Percentiles rank a stretch among this genome's conserved stretches.
phyloP scores from a whole-genome alignment of 2,888 invertebrate species.

The Rhagonycha fulva region DNA sequence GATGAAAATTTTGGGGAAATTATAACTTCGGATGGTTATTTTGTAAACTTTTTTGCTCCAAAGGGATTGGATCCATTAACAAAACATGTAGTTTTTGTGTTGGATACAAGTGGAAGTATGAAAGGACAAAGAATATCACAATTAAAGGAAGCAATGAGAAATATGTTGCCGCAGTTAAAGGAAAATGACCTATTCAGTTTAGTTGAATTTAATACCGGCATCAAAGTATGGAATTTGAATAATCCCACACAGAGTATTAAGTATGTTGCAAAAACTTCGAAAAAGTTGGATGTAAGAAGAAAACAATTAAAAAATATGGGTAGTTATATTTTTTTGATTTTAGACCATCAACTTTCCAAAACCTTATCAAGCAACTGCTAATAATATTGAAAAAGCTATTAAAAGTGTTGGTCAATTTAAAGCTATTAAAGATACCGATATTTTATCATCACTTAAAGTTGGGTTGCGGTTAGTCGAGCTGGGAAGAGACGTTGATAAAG shows the following conservation, averaged over 20 bases:
- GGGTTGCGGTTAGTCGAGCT: slow-evolving; percentile 50
- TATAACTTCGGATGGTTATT: slow-evolving; percentile 70
- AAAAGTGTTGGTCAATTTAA: slow-evolving; percentile 60
- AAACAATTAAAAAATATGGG: too few species aligned
- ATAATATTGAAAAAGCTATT: slow-evolving; percentile 65
- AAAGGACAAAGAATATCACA: slow-evolving; percentile 68
- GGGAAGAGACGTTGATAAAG: slow-evolving; percentile 34
- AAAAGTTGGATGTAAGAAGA: not conserved
- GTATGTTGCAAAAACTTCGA: not conserved
- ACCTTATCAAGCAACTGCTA: slow-evolving; percentile 59
- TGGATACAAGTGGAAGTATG: slow-evolving; percentile 80
- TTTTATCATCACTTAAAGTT: slow-evolving; percentile 65
- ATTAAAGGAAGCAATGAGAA: slow-evolving; percentile 68
- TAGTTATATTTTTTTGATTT: slow-evolving; percentile 10
- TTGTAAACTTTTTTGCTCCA: slow-evolving; percentile 77
- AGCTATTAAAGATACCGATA: slow-evolving; percentile 69
- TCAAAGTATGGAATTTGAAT: slow-evolving; percentile 60
- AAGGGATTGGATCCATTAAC: slow-evolving; percentile 61
- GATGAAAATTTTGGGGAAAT: slow-evolving; percentile 63
- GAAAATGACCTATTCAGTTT: slow-evolving; percentile 69
- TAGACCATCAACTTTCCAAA: slow-evolving; percentile 52
- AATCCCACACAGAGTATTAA: slow-evolving; percentile 52
- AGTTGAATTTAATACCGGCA: slow-evolving; percentile 65
- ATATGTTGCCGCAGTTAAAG: slow-evolving; percentile 66
- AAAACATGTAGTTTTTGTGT: slow-evolving; percentile 73